phyloP scores from a whole-genome alignment of 2,797 vertebrate genomes.

The Coccyzus lansbergi region DNA sequence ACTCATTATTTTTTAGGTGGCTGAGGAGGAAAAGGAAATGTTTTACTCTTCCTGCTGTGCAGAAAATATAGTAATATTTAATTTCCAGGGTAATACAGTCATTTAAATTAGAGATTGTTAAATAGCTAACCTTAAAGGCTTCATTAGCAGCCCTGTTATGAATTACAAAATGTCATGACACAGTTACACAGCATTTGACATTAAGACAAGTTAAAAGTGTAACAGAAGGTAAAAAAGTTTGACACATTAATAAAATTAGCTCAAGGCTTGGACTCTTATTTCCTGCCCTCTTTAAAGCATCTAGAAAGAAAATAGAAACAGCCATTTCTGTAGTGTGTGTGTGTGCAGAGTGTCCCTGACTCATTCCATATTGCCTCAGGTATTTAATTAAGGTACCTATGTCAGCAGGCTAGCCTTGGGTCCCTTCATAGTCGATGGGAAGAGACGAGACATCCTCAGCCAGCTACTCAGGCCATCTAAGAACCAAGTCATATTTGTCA shows the following conservation, averaged over 20 bases:
- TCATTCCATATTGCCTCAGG: background rate
- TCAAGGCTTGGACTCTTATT: background rate
- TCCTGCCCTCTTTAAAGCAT: background rate
- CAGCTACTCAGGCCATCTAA: background rate
- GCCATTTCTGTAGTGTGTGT: background rate
- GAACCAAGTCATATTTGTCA: background rate
- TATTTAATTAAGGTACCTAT: background rate
- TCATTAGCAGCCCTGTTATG: background rate
- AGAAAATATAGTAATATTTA: conserved; percentile 19
- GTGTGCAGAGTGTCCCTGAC: background rate
- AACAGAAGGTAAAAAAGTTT: background rate
- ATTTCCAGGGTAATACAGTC: background rate
- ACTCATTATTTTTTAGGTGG: background rate
- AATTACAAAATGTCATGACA: background rate
- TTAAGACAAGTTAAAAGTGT: background rate
- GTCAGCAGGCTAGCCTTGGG: background rate
- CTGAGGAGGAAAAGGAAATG: background rate
- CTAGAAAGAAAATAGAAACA: background rate
- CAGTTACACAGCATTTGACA: background rate
- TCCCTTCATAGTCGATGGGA: background rate
- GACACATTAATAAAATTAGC: background rate
- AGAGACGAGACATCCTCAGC: background rate
- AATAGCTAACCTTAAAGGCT: conserved; percentile 9
- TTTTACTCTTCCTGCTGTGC: background rate
- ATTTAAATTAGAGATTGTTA: conserved; percentile 21